Evolutionary conservation across 2,113 vertebrate species (phyloP).

Genomic region (Myiagra hebetior): DNA sequence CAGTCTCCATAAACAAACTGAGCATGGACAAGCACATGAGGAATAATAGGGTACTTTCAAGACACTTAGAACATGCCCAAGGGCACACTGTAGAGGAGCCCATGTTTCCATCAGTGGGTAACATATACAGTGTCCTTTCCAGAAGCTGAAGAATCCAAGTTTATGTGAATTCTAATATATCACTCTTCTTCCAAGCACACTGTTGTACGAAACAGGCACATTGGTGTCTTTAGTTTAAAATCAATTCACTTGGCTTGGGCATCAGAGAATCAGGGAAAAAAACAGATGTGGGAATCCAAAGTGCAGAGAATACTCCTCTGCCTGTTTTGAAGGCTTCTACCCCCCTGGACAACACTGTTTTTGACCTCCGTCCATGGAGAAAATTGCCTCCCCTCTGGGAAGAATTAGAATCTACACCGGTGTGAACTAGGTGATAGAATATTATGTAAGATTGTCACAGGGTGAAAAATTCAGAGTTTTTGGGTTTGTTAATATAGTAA

Average conservation of each 20-base stretch:
- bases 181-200: not conserved
- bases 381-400: no score
- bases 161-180: not conserved
- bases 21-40: not conserved
- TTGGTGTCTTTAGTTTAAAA: not conserved
- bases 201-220: not conserved
- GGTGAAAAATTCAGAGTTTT: no score
- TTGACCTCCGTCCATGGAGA: no score
- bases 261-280: not conserved
- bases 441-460: no score
- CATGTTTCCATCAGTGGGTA: not conserved
- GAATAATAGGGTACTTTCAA: constrained; percentile 11
- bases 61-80: constrained; percentile 21
- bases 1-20: not conserved
- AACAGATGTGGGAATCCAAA: not conserved
- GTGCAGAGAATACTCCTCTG: no score
- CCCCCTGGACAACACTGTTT: no score
- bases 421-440: no score
- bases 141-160: not conserved
- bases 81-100: not conserved
- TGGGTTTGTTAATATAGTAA: no score
- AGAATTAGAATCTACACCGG: no score
- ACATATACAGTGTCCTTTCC: not conserved
- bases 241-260: not conserved
- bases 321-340: no score